Evolutionary conservation across 2,888 invertebrate species (phyloP), one percentile per base, ranked within the genome.

Genomic region (Xestobium rufovillosum): DNA sequence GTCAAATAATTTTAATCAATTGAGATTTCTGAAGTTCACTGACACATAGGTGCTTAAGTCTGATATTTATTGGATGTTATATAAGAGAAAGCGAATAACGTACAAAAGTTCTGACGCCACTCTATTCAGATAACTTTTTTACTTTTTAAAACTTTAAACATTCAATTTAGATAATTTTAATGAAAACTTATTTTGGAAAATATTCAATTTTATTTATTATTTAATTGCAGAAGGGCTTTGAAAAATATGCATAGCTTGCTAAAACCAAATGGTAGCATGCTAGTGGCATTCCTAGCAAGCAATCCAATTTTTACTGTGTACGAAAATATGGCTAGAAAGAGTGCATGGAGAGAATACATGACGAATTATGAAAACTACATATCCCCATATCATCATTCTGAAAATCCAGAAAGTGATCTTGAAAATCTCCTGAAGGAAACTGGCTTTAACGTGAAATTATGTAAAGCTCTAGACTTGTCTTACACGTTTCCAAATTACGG

Each of bases 291-390:
- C 52, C 60, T 83, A 15, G 81, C 80, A 0, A 72, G 71, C 39
- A 79, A 79, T 62, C 76, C 78, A 0, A 71, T 83, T 4, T 86
- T 75, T 55, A 75, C 80, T 25, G 72, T 82, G 1, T 85, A 81
- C 57, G 69, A 76, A 29, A 66, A 65, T n/a, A 60, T 86, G 41
- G 68, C 78, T 0, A 60, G 66, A 33, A 66, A 68, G 34, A 59
- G 66, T 1, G 57, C 52, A 50, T 87, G 84, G 78, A 61, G 67
- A 14, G 50, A 58, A 2, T 84, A 80, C 57, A 78, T 83, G 69
- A 64, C 70, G 54, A 78, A 83, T 52, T 73, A 76, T 2, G 68
- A 73, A 36, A 71, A 73, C 37, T 83, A 70, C 55, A 71, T 84
- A 10, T 79, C 83, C 0, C 78, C 79, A 0, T 79, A 82, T 48